Percentiles rank a stretch among this genome's conserved stretches.
Conservation (phyloP, 2,113 vertebrate species). For the Mormyrus iriodes region DNA sequence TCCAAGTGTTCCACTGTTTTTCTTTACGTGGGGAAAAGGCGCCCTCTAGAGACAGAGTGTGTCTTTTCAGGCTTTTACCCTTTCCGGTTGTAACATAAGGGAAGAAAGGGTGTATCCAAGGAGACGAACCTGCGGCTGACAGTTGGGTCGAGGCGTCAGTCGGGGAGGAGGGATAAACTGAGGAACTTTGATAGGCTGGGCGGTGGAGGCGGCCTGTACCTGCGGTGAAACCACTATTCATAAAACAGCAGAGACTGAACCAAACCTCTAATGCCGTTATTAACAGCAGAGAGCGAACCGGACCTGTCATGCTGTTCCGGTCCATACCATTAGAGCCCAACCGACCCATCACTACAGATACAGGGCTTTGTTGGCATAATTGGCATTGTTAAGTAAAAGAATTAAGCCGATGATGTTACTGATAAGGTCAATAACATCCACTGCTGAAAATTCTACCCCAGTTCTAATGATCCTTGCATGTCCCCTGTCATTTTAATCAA, state of each 20-base stretch:
- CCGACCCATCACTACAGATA: not conserved
- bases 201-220: conserved; percentile 84
- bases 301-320: not conserved
- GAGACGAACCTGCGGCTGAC: conserved; percentile 91
- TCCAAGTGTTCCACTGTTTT: not conserved
- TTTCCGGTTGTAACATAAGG: conserved; percentile 19
- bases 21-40: not conserved
- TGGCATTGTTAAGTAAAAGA: not conserved
- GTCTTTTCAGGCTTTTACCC: too few species aligned
- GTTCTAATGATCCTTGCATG: not conserved
- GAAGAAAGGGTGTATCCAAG: conserved; percentile 22
- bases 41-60: not conserved
- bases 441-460: not conserved
- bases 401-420: not conserved
- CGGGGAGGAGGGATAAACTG: conserved; percentile 98
- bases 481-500: not conserved
- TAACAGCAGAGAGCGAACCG: not conserved
- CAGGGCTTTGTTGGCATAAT: not conserved
- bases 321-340: not conserved
- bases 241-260: conserved; percentile 10
- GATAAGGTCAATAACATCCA: not conserved
- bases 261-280: not conserved
- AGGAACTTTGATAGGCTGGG: conserved; percentile 98
- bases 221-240: conserved; percentile 56
- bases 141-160: conserved; percentile 93